Evolutionary conservation across 2,113 vertebrate genomes (phyloP).

Genomic region (Lophius piscatorius): DNA sequence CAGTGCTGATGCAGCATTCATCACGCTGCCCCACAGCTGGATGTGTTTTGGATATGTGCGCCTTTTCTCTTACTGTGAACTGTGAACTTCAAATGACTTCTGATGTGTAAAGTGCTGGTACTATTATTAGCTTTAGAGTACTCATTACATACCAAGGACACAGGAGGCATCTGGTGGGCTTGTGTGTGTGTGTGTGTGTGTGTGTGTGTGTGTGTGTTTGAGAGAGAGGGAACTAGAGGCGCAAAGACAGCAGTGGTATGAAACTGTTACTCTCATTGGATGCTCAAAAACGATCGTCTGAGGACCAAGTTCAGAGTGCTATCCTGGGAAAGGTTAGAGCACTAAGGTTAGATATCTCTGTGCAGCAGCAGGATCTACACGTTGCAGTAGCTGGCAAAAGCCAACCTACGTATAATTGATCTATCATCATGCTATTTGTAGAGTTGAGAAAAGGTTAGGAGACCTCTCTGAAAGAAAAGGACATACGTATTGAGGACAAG

Average conservation of each 20-base stretch:
- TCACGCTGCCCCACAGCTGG: slow-evolving; percentile 78
- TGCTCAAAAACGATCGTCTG: background rate
- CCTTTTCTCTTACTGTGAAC: slow-evolving; percentile 66
- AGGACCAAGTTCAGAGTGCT: background rate
- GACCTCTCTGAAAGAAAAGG: slow-evolving; percentile 47
- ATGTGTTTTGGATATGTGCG: slow-evolving; percentile 76
- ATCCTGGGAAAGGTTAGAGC: background rate
- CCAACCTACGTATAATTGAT: slow-evolving; percentile 11
- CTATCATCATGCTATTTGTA: slow-evolving; percentile 34
- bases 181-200: background rate
- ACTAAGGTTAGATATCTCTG: slow-evolving; percentile 3
- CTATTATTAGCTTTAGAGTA: slow-evolving; percentile 40
- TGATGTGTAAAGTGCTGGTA: slow-evolving; percentile 34
- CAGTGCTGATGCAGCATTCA: slow-evolving; percentile 74
- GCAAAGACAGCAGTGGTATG: background rate
- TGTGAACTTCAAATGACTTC: slow-evolving; percentile 69
- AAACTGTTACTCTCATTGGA: slow-evolving; percentile 4
- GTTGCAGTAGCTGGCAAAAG: slow-evolving; percentile 15
- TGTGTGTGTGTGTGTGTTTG: background rate
- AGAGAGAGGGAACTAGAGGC: background rate
- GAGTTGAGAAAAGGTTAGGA: slow-evolving; percentile 6
- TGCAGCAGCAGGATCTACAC: slow-evolving; percentile 9
- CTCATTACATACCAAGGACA: slow-evolving; percentile 57
- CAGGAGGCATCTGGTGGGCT: slow-evolving; percentile 27
- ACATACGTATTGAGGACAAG: slow-evolving; percentile 73